Evolutionary conservation across 1,140 invertebrate genomes (phyloP), one percentile per base, ranked within the genome.

Genomic region (Drosophila mojavensis): DNA sequence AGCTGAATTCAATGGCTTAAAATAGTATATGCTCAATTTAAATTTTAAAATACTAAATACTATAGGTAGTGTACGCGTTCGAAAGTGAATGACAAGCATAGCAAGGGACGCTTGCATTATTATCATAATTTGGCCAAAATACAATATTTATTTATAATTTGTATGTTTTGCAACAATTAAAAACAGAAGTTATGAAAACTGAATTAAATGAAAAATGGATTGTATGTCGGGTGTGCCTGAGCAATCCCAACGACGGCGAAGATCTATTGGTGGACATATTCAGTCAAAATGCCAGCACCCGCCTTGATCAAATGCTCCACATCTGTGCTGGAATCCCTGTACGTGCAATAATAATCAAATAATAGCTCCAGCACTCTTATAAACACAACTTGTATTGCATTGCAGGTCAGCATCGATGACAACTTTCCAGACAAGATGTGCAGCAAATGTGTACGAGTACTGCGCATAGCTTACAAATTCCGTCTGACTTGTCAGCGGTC

Each of bases 221-320:
- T 91, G 93, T 94, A 26, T 94, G 94, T 72, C 92, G 94, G 55
- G 93, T 94, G 50, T 94, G 94, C 88, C 78, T 94, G 0, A 83
- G 54, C 20, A 84, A 78, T 45, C 69, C 78, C 10, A 66, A 17
- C 41, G 83, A 89, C 1, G 66, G 73, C 91, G 94, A 91, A 82
- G 92, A 79, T 89, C 89, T 54, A 17, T 93, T 93, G 65, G 93
- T 94, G 91, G 93, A 94, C 75, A 94, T 94, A 78, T 94, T 94
- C 78, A 93, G 94, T 86, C 92, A 94, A 56, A 89, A 81, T 50
- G 83, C 61, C n/a, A 84, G 50, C 66, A 89, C 84, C n/a, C 91
- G 92, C 92, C 84, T 94, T 91, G 85, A 92, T 90, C 63, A 93
- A 85, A 91, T 94, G 93, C 85, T 94, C 90, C 82, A 93, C 55